Conservation (phyloP, 2,797 vertebrate genomes). For the Schizopygopsis pylzovi region DNA sequence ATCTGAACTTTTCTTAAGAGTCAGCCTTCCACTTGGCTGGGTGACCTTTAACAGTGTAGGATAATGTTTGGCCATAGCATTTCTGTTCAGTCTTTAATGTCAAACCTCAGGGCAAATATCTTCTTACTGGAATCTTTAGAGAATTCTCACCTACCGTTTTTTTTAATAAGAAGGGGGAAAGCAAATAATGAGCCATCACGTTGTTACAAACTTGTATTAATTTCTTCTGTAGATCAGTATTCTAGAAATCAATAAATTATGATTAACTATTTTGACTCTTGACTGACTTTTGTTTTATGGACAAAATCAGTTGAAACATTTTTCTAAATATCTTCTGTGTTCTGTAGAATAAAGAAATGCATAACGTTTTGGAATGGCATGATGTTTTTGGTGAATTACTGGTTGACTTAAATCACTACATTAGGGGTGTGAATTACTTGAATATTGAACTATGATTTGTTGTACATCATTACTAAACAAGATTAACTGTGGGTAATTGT, state of each 20-base stretch:
- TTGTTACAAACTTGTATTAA: background rate
- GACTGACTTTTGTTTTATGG: background rate
- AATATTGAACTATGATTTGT: too few species aligned
- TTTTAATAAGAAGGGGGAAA: background rate
- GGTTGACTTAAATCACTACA: background rate
- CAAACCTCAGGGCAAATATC: conserved; percentile 60
- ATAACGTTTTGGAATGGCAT: background rate
- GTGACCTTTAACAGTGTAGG: conserved; percentile 74
- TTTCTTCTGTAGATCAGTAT: background rate
- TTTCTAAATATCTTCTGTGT: background rate
- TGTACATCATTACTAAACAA: background rate
- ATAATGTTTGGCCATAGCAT: conserved; percentile 58
- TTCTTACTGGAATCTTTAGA: conserved; percentile 10
- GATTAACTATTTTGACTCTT: background rate
- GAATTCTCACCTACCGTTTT: background rate
- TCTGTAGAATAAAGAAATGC: background rate
- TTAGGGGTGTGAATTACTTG: background rate
- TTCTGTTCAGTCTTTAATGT: conserved; percentile 66
- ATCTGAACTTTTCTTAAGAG: conserved; percentile 73
- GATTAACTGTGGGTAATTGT: background rate
- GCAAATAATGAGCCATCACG: too few species aligned
- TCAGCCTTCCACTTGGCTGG: conserved; percentile 63
- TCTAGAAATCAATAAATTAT: background rate
- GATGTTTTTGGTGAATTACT: background rate
- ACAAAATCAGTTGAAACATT: background rate